phyloP scores from a whole-genome alignment of 2,888 invertebrate species.

The Saturnia japonica region DNA sequence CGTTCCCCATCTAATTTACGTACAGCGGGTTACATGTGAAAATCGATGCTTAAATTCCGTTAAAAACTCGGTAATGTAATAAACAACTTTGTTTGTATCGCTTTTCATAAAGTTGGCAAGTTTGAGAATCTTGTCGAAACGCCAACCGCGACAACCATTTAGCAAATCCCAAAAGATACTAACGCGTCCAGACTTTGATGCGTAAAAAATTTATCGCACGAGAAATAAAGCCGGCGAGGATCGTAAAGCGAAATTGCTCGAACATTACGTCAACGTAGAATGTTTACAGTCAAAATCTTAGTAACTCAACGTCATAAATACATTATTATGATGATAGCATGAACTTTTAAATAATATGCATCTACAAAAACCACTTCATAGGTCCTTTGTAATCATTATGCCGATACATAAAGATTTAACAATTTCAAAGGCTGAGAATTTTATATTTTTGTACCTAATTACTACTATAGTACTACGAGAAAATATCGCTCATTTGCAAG shows the following conservation, averaged over 20 bases:
- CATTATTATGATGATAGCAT: neutral
- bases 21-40: too few relatives aligned
- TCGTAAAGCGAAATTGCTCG: constrained; percentile 25
- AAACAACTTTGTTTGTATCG: neutral
- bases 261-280: constrained; percentile 19
- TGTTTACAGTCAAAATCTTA: constrained; percentile 15
- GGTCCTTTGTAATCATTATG: too few relatives aligned
- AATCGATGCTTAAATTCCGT: too few relatives aligned
- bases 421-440: too few relatives aligned
- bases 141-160: constrained; percentile 3
- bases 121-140: neutral
- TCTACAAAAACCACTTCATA: too few relatives aligned
- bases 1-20: too few relatives aligned
- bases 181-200: constrained; percentile 19
- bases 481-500: too few relatives aligned
- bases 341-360: neutral
- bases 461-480: too few relatives aligned
- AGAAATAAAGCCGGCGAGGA: constrained; percentile 20
- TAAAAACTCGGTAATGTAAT: too few relatives aligned
- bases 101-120: neutral
- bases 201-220: constrained; percentile 23
- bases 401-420: too few relatives aligned
- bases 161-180: neutral
- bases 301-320: constrained; percentile 14
- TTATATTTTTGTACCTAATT: too few relatives aligned